A percentile compares a stretch with the other conserved stretches of the same genome.
Conservation (phyloP, 2,888 invertebrate genomes). For the Agrypnus murinus region DNA sequence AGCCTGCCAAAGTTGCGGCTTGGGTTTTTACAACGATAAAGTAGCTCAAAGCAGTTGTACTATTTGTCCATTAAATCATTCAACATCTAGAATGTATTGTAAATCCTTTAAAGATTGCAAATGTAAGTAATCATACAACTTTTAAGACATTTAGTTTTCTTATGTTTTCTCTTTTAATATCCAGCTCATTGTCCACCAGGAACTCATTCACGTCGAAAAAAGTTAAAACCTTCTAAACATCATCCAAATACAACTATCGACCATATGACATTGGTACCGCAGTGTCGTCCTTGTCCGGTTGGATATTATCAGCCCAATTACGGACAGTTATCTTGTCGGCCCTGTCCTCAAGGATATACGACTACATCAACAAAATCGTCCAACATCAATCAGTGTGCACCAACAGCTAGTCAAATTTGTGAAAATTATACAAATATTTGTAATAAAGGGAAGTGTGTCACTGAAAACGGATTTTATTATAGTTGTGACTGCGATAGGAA, state of each 20-base stretch:
- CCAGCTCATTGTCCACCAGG: constrained; percentile 77
- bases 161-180: too few relatives aligned
- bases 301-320: constrained; percentile 77
- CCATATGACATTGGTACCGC: constrained; percentile 73
- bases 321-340: constrained; percentile 74
- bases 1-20: constrained; percentile 76
- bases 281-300: constrained; percentile 74
- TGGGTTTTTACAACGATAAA: constrained; percentile 76
- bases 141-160: neutral
- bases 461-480: constrained; percentile 65
- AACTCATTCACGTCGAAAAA: constrained; percentile 68
- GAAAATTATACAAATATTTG: constrained; percentile 72
- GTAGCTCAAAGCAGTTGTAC: constrained; percentile 74
- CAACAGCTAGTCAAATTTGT: constrained; percentile 72
- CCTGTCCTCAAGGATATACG: constrained; percentile 75
- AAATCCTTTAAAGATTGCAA: constrained; percentile 73
- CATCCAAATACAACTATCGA: constrained; percentile 61
- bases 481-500: constrained; percentile 73
- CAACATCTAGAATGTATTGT: constrained; percentile 73
- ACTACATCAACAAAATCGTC: constrained; percentile 70
- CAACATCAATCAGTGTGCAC: constrained; percentile 70
- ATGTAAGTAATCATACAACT: too few relatives aligned
- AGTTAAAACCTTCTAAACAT: constrained; percentile 60
- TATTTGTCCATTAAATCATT: constrained; percentile 75
- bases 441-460: constrained; percentile 69